Evolutionary conservation across 2,888 invertebrate species (phyloP).

Genomic region (Drosophila robusta): DNA sequence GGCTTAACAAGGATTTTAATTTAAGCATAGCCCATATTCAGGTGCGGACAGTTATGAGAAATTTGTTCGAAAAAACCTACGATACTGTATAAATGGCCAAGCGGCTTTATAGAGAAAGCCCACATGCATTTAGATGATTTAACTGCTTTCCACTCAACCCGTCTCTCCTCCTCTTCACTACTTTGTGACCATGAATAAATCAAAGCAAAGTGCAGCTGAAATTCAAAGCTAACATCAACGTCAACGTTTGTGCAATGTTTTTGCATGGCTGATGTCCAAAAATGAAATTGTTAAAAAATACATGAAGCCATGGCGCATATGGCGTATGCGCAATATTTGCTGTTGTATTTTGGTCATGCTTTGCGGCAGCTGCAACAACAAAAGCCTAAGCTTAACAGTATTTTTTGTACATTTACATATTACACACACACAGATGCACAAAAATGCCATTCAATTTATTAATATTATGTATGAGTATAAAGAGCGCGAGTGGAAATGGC

Average conservation of each 20-base stretch:
- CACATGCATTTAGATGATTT: slow-evolving; percentile 21
- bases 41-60: slow-evolving; percentile 40
- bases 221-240: slow-evolving; percentile 19
- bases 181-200: slow-evolving; percentile 49
- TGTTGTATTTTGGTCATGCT: slow-evolving; percentile 21
- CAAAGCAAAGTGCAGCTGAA: slow-evolving; percentile 44
- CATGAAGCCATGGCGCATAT: slow-evolving; percentile 49
- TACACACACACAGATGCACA: slow-evolving; percentile 7
- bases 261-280: slow-evolving; percentile 53
- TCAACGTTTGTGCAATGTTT: slow-evolving; percentile 38
- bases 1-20: slow-evolving; percentile 35
- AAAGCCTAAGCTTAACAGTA: slow-evolving; percentile 67
- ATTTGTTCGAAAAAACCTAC: slow-evolving; percentile 22
- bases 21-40: slow-evolving; percentile 17
- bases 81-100: slow-evolving; percentile 17
- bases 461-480: slow-evolving; percentile 61
- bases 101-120: slow-evolving; percentile 9
- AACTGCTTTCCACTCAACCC: background rate
- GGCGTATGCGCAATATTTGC: slow-evolving; percentile 76
- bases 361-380: slow-evolving; percentile 68
- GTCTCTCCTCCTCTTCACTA: background rate
- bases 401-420: slow-evolving; percentile 38
- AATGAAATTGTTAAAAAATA: slow-evolving; percentile 52
- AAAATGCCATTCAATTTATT: slow-evolving; percentile 73
- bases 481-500: slow-evolving; percentile 55